Base-by-base conservation (phyloP, 2,797 vertebrate species). In the Manis pentadactyla region DNA sequence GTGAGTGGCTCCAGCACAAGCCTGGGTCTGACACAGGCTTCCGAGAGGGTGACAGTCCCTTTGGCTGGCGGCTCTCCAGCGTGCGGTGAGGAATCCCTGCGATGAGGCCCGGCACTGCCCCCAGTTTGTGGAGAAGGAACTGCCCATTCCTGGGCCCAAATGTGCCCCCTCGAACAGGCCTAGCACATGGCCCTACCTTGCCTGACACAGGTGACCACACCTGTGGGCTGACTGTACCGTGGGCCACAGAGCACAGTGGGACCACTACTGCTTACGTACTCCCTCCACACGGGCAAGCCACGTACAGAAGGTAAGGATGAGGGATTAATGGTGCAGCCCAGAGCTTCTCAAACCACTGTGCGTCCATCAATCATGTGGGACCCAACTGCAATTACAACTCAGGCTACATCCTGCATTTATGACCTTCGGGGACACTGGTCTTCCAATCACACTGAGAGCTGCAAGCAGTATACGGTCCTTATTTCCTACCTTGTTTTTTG, bases 341-440 rank as follows among this genome's bases (percentile, higher is more conserved):
- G 68, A 25, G 39, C 42, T 9, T 12, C 77, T 68, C 84, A 11
- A 11, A 46, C n/a, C 1, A 0, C 10, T 4, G 14, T 0, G 10
- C 12, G 21, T 15, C 63, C 9, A 1, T 2, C 11, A 14, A 0
- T 10, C 39, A 34, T 0, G 0, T 3, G 17, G 37, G 29, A n/a
- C 34, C 37, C 17, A 21, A 34, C 27, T 23, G 14, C 29, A 27
- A 17, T 6, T 1, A 18, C 5, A 7, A 7, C 5, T 34, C 8
- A 0, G 23, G 59, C 23, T 39, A 5, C 4, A 1, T 5, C 57
- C 57, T 1, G 6, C 27, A 0, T 5, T 34, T 61, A 29, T 13
- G 14, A 18, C 7, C 1, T 0, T 21, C 10, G 27, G 0, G 12
- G 46, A 21, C 0, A 0, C 55, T 0, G 9, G 23, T 34, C 39